Conservation (phyloP, 2,797 vertebrate species). For the Pangasius mekongensis region DNA sequence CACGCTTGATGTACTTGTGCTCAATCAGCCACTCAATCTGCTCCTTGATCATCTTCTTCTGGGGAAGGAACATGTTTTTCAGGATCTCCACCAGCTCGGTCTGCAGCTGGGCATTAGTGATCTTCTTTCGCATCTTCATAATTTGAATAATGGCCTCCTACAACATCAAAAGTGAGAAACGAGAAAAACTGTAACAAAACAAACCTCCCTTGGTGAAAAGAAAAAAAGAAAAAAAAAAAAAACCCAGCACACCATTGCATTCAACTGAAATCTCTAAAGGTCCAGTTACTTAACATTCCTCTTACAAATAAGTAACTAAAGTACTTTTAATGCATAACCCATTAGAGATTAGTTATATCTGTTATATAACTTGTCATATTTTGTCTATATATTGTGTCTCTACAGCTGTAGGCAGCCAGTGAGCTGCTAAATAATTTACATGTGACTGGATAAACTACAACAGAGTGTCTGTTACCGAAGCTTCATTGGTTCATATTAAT, state of each 20-base stretch:
- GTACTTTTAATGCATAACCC: background rate
- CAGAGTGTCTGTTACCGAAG: background rate
- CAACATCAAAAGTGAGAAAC: slow-evolving; percentile 30
- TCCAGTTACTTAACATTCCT: background rate
- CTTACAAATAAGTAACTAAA: background rate
- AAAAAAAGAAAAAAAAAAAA: too few relatives aligned
- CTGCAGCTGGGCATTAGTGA: slow-evolving; percentile 98
- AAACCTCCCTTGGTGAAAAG: background rate
- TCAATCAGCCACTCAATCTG: slow-evolving; percentile 99
- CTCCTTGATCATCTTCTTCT: slow-evolving; percentile 99
- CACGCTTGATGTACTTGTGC: slow-evolving; percentile 98
- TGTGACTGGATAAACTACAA: background rate
- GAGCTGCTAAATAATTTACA: background rate
- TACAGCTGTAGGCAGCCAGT: background rate
- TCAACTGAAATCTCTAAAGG: background rate
- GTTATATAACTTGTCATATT: background rate
- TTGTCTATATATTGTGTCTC: too few relatives aligned
- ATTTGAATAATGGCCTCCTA: slow-evolving; percentile 99
- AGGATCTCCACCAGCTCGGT: slow-evolving; percentile 99
- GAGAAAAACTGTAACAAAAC: background rate
- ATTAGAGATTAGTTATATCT: background rate
- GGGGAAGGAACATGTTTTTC: slow-evolving; percentile 99
- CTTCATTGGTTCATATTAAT: background rate
- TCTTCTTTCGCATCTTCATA: slow-evolving; percentile 99
- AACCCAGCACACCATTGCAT: background rate